Evolutionary conservation across 2,797 vertebrate genomes (phyloP).

Genomic region (Odontamblyopus rebecca): DNA sequence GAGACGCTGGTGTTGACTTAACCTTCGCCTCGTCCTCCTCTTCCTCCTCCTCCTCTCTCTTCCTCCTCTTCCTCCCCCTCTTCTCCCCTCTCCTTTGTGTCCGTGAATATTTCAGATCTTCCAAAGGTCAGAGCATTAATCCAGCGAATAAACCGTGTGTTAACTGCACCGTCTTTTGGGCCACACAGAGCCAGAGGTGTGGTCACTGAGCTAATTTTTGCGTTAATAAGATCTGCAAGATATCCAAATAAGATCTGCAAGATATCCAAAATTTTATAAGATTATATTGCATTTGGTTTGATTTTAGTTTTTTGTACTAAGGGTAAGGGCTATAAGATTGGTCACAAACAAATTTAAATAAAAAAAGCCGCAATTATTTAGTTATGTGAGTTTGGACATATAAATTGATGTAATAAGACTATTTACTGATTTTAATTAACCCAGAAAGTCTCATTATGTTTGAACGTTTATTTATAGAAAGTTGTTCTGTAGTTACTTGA

Average conservation of each 20-base stretch:
- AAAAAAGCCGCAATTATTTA: too few relatives aligned
- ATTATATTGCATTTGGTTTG: neutral
- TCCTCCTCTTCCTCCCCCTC: slow-evolving; percentile 44
- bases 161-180: slow-evolving; percentile 54
- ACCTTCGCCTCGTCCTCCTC: slow-evolving; percentile 70
- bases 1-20: slow-evolving; percentile 70
- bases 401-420: too few relatives aligned
- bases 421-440: too few relatives aligned
- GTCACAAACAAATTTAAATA: too few relatives aligned
- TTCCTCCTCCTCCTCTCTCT: neutral
- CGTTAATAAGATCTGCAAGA: slow-evolving; percentile 52
- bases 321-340: slow-evolving; percentile 1
- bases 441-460: too few relatives aligned
- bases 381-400: too few relatives aligned
- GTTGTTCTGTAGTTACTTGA: too few relatives aligned
- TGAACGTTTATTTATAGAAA: too few relatives aligned
- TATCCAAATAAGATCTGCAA: neutral
- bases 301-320: neutral
- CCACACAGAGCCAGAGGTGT: slow-evolving; percentile 53
- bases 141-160: slow-evolving; percentile 73
- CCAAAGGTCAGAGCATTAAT: slow-evolving; percentile 80
- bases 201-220: slow-evolving; percentile 58
- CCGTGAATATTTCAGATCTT: slow-evolving; percentile 63
- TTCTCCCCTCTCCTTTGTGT: slow-evolving; percentile 64
- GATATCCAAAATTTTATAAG: neutral